A percentile compares a stretch with the other conserved stretches of the same genome.
phyloP scores from a whole-genome alignment of 2,888 invertebrate species.

The Cheilosia pagana region DNA sequence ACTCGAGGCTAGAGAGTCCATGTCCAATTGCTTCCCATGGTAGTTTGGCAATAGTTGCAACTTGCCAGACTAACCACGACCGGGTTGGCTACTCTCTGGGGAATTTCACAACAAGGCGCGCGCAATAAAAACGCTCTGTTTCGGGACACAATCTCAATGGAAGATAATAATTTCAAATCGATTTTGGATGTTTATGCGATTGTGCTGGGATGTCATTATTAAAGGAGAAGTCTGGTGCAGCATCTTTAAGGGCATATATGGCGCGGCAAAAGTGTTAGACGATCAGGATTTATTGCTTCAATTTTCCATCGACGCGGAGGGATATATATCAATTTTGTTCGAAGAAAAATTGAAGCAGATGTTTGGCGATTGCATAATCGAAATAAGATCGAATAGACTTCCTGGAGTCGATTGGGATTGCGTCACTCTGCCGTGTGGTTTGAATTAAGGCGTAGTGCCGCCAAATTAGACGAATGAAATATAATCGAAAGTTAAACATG shows the following conservation, averaged over 20 bases:
- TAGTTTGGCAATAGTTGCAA: slow-evolving; percentile 58
- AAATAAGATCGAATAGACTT: slow-evolving; percentile 32
- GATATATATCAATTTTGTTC: slow-evolving; percentile 55
- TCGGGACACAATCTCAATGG: slow-evolving; percentile 36
- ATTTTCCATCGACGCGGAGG: slow-evolving; percentile 25
- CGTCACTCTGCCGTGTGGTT: not conserved
- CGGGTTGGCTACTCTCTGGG: slow-evolving; percentile 39
- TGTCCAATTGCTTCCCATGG: slow-evolving; percentile 71
- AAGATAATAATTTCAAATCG: slow-evolving; percentile 31
- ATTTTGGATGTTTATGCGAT: slow-evolving; percentile 44
- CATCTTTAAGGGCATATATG: slow-evolving; percentile 28
- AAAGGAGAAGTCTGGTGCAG: not conserved
- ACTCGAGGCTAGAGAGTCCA: slow-evolving; percentile 56
- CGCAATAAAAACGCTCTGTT: slow-evolving; percentile 50
- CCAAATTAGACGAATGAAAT: no score
- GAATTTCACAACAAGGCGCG: slow-evolving; percentile 58
- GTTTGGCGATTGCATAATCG: slow-evolving; percentile 59
- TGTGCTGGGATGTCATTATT: slow-evolving; percentile 24
- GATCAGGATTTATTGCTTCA: slow-evolving; percentile 61
- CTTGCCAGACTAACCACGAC: not conserved
- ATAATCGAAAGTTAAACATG: not conserved
- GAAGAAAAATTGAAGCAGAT: slow-evolving; percentile 65
- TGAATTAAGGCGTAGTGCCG: no score
- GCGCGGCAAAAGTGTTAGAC: not conserved
- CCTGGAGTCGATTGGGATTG: slow-evolving; percentile 16